Base-by-base conservation (phyloP, 2,888 invertebrate genomes). In the Drosophila anomalata region DNA sequence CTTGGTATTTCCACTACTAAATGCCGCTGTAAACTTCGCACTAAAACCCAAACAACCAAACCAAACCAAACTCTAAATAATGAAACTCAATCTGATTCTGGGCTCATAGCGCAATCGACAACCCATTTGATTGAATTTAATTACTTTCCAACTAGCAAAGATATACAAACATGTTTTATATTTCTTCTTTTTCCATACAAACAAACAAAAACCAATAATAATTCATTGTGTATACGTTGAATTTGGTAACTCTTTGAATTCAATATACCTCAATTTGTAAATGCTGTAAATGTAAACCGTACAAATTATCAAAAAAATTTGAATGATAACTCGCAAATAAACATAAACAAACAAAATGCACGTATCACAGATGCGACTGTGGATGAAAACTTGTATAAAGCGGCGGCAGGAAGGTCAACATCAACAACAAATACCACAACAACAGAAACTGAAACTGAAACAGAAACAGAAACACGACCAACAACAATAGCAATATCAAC, bases 351-450 rank as follows among this genome's bases (percentile, higher is more conserved):
- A 76, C 82, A 77, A 78, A 74, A 71, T 68, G 75, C 76, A 78
- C 79, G 77, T 81, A 88, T 85, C 88, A 87, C 91, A 91, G 91
- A 90, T 91, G 92, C 89, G 88, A 87, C 82, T 80, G 78, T 87
- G 88, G 88, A 82, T 78, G 88, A 84, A 74, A 84, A 89, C 87
- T 72, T 76, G 73, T 70, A 70, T 56, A 88, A 89, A 82, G 82
- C 90, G 93, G 93, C 94, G 94, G 94, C 94, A 94, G 94, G 94
- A 94, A 94, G 94, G 94, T 94, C 94, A 83, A 77, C 87, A 80
- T 75, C 84, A 79, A 79, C 75, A 61, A 59, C 75, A 73, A 68
- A 78, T 75, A 60, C 78, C 70, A 73, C 68, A 77, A 56, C 75
- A 53, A 77, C 74, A 92, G 91, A 92, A 91, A 92, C 69, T 59